Conservation (phyloP, 2,888 invertebrate genomes). For the Ferrisia virgata region DNA sequence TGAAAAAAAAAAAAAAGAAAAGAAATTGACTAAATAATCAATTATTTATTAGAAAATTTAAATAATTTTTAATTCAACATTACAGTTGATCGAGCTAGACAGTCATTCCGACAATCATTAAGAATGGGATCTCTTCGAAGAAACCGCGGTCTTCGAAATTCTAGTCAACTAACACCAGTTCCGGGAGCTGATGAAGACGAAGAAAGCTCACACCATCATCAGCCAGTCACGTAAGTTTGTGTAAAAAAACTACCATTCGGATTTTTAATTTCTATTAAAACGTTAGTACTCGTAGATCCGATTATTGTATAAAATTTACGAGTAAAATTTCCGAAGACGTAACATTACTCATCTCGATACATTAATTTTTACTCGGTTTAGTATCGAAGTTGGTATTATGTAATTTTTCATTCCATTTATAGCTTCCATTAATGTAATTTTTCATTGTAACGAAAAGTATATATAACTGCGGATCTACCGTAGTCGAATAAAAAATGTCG, state of each 20-base stretch:
- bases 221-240: constrained; percentile 24
- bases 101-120: constrained; percentile 61
- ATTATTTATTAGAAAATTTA: background rate
- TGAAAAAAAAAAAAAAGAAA: too few relatives aligned
- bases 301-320: background rate
- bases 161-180: constrained; percentile 59
- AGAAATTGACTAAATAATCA: too few relatives aligned
- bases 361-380: background rate
- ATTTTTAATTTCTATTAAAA: background rate
- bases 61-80: background rate
- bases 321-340: background rate
- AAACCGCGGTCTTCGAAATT: constrained; percentile 59
- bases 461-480: background rate
- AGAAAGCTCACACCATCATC: constrained; percentile 50
- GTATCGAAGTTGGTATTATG: background rate
- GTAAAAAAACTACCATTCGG: background rate
- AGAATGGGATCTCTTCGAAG: constrained; percentile 56
- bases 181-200: constrained; percentile 63
- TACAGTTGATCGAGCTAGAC: constrained; percentile 64
- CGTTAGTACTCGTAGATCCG: too few relatives aligned
- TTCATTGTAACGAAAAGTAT: background rate
- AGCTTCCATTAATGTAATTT: background rate
- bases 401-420: background rate
- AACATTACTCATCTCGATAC: background rate
- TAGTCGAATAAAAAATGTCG: background rate